A percentile compares a stretch with the other conserved stretches of the same genome.
phyloP scores from a whole-genome alignment of 2,797 vertebrate species.

The Semaprochilodus insignis region DNA sequence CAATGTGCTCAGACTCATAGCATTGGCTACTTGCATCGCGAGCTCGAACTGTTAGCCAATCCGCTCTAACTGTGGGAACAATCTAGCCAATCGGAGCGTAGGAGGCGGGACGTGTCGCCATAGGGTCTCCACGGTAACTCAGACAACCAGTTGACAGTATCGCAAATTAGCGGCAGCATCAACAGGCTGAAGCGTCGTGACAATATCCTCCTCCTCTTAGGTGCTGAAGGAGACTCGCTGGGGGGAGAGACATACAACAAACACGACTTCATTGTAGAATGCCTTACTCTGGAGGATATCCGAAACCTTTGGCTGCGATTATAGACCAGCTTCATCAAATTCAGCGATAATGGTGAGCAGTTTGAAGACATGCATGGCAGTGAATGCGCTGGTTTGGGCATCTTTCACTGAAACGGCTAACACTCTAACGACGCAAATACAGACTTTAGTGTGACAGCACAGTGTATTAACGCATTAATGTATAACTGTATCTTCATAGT shows the following conservation, averaged over 20 bases:
- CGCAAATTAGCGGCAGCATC: not conserved
- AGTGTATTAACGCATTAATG: too few relatives aligned
- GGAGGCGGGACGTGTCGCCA: not conserved
- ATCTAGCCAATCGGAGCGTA: not conserved
- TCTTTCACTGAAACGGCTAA: too few relatives aligned
- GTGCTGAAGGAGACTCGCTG: not conserved
- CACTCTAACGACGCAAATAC: too few relatives aligned
- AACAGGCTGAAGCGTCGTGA: not conserved
- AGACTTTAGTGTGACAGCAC: too few relatives aligned
- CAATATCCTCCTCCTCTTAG: not conserved
- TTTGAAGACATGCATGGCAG: not conserved
- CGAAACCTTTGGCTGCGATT: not conserved
- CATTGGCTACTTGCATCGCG: not conserved
- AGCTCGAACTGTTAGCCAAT: not conserved
- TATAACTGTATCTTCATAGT: too few relatives aligned
- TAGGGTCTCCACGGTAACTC: not conserved
- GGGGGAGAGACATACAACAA: not conserved
- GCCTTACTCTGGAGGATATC: not conserved
- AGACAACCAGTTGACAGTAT: not conserved
- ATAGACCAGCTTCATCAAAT: conserved; percentile 7
- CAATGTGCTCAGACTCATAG: not conserved
- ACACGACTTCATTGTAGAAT: not conserved
- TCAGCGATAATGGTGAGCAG: conserved; percentile 16
- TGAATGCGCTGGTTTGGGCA: not conserved
- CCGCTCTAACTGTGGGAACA: not conserved